These are phyloP conservation scores for Amniataba percoides DNA, from an alignment of 2,797 vertebrate species.

Conservation along the genomic window DNA sequence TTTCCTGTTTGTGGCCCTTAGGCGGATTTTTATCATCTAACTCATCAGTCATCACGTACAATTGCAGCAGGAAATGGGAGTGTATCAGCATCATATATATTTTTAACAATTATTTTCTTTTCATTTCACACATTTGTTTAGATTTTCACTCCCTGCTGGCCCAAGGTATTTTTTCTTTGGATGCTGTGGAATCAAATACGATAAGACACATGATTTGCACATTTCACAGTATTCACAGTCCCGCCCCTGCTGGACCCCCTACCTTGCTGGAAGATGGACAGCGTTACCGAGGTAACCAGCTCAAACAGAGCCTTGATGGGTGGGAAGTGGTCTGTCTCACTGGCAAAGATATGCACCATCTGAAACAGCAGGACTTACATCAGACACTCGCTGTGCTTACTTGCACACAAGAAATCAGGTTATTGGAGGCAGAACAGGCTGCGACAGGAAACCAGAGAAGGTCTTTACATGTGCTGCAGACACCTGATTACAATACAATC, in stretches of 20 bases:
- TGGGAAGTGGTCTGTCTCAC: slow-evolving; percentile 95
- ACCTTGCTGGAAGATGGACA: slow-evolving; percentile 99
- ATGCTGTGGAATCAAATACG: slow-evolving; percentile 34
- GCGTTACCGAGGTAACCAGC: slow-evolving; percentile 96
- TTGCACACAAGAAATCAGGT: slow-evolving; percentile 14
- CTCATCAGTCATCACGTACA: not conserved
- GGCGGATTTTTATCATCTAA: slow-evolving; percentile 18
- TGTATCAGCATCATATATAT: not conserved
- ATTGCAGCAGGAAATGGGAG: not conserved
- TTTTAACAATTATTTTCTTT: slow-evolving; percentile 8
- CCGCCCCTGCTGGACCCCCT: slow-evolving; percentile 77
- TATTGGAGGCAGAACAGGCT: slow-evolving; percentile 8
- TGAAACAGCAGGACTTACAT: slow-evolving; percentile 77
- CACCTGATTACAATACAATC: slow-evolving; percentile 1
- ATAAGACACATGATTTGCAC: slow-evolving; percentile 37
- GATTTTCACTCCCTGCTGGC: not conserved
- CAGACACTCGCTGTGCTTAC: slow-evolving; percentile 23
- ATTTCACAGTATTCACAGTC: slow-evolving; percentile 51
- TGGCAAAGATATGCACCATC: slow-evolving; percentile 99
- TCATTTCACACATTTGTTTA: slow-evolving; percentile 3
- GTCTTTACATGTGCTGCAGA: not conserved
- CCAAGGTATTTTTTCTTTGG: not conserved
- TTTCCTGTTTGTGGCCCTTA: slow-evolving; percentile 17
- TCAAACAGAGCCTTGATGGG: slow-evolving; percentile 98
- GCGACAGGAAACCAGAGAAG: not conserved